Base-by-base conservation (phyloP, 2,113 vertebrate genomes). In the Burhinus bistriatus region DNA sequence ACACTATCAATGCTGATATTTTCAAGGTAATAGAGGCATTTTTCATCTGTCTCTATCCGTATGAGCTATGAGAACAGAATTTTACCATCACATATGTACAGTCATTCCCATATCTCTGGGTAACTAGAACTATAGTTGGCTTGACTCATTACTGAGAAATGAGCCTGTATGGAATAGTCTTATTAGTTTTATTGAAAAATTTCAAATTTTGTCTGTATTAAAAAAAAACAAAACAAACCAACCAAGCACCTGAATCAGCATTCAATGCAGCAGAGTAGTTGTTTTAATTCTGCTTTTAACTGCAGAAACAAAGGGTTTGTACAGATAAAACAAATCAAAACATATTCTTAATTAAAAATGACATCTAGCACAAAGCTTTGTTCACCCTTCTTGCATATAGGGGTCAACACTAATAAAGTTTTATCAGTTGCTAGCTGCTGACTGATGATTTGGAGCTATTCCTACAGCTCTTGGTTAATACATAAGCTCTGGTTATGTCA, bases 361-460 rank as follows among this genome's bases (percentile, higher is more conserved):
- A 34, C 18, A 64, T 68, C n/a, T 75, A 78, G 23, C 27, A 51
- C 55, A 76, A 89, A 76, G 10, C 12, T 91, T 96, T 87, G 23
- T 89, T 96, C 14, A 2, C 47, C 44, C 21, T 90, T 16, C 69
- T 69, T 84, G 32, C 22, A 6, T 85, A 5, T 15, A 84, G 11
- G 15, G 81, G 69, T 87, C 89, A 93, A 78, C 4, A 61, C 6
- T 96, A 79, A 82, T 91, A 55, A 89, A 40, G 11, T 82, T 93
- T 91, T 36, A 79, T 20, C 62, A 69, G 61, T 93, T 93, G 9
- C 36, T 85, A 36, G 12, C 26, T 94, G 94, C 47, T 93, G 91
- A 96, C 36, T 85, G 95, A 91, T 94, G 77, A 72, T 85, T 34
- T 69, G 57, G 77, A 91, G 34, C 36, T 77, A 61, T 84, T 94